Evolutionary conservation across 23 tunicate species (phyloP).

Genomic region (Styela clava): DNA sequence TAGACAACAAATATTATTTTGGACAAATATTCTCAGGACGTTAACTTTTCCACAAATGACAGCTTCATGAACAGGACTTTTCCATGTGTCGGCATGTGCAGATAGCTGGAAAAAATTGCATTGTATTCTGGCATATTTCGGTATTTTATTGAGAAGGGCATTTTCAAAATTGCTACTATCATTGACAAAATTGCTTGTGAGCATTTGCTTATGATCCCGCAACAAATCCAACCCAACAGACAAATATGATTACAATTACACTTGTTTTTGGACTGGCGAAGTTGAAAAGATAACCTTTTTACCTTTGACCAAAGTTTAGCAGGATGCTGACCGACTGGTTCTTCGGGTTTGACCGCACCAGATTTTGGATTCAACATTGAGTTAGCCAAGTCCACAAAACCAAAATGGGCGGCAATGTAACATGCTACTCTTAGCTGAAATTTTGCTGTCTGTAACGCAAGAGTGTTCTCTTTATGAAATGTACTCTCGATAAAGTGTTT

Average conservation of each 20-base stretch:
- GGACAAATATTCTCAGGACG: slow-evolving; percentile 74
- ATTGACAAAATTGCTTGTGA: background rate
- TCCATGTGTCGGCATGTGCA: slow-evolving; percentile 69
- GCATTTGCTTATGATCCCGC: background rate
- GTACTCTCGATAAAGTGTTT: background rate
- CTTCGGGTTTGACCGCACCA: slow-evolving; percentile 79
- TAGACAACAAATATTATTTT: slow-evolving; percentile 67
- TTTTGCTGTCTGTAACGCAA: slow-evolving; percentile 48
- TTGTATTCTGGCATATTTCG: background rate
- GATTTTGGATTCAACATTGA: slow-evolving; percentile 69
- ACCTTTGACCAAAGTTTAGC: slow-evolving; percentile 69
- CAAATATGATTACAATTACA: no score
- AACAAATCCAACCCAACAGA: background rate
- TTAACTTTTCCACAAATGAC: slow-evolving; percentile 71
- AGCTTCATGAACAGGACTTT: slow-evolving; percentile 84
- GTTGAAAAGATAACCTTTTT: no score
- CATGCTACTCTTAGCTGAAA: slow-evolving; percentile 80
- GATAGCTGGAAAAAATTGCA: slow-evolving; percentile 42
- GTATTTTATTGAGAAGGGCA: background rate
- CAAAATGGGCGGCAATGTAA: slow-evolving; percentile 68
- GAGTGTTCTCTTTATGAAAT: no score
- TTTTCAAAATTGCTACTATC: background rate
- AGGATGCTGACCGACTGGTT: slow-evolving; percentile 80
- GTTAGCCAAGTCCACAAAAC: slow-evolving; percentile 75
- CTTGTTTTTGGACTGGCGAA: no score